Evolutionary conservation across 1,140 invertebrate genomes (phyloP).

Genomic region (Meloidogyne exigua): DNA sequence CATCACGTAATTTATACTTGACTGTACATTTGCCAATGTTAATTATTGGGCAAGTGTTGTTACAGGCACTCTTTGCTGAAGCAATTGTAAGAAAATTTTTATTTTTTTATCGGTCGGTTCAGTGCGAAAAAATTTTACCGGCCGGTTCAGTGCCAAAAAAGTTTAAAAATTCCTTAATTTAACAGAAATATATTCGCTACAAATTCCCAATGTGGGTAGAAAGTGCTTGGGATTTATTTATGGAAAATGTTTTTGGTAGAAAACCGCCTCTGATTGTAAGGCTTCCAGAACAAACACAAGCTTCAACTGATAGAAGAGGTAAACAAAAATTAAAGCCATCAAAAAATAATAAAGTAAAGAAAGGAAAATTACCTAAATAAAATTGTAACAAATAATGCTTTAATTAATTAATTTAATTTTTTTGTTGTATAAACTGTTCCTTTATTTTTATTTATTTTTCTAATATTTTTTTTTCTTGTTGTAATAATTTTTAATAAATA

Average conservation of each 20-base stretch:
- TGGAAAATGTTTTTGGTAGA: background rate
- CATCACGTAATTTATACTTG: background rate
- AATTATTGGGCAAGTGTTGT: constrained; percentile 4
- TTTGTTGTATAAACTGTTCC: background rate
- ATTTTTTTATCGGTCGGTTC: background rate
- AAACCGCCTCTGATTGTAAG: background rate
- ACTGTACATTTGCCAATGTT: background rate
- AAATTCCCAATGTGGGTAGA: constrained; percentile 4
- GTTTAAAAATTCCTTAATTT: no score
- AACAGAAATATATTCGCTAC: background rate
- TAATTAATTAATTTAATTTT: background rate
- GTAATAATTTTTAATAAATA: no score
- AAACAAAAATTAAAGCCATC: background rate
- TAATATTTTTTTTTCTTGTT: background rate
- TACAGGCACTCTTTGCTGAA: background rate
- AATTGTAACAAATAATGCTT: background rate
- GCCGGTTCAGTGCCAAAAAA: background rate
- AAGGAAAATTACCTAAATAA: background rate
- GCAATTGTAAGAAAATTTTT: background rate
- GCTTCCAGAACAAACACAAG: background rate
- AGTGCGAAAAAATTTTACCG: no score
- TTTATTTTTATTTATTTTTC: background rate
- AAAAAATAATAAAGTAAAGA: background rate
- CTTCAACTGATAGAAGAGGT: background rate
- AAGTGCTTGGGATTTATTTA: background rate